phyloP scores from a whole-genome alignment of 2,888 invertebrate genomes.

The Disparrhopalites patrizii region DNA sequence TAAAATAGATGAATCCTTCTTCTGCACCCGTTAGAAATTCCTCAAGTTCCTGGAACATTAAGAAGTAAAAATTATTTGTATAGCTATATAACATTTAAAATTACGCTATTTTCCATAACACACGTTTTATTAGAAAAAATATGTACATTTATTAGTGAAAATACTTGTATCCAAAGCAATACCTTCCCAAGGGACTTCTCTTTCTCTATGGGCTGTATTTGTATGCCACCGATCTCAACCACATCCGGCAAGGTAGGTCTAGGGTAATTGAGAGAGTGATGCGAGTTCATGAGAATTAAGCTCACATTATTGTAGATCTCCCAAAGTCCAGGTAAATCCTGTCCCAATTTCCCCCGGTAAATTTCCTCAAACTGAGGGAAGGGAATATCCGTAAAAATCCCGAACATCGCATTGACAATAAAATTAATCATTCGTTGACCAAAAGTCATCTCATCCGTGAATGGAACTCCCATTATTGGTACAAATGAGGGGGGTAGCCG shows the following conservation, averaged over 20 bases:
- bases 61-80: not conserved
- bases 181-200: not conserved
- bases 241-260: conserved; percentile 2
- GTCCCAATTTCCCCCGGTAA: not conserved
- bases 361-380: not conserved
- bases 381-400: not conserved
- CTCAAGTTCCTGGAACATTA: not conserved
- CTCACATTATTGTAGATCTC: conserved; percentile 44
- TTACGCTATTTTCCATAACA: no score
- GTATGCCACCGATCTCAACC: not conserved
- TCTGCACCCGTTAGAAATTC: not conserved
- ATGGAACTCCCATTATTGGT: not conserved
- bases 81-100: not conserved
- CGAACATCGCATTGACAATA: not conserved
- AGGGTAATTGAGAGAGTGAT: not conserved
- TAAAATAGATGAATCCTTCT: conserved; percentile 8
- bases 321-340: conserved; percentile 36
- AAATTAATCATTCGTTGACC: conserved; percentile 14
- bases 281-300: conserved; percentile 37
- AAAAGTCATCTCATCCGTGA: conserved; percentile 23
- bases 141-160: no score
- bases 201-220: not conserved
- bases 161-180: no score
- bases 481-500: conserved; percentile 26
- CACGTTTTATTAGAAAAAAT: not conserved